A percentile compares a stretch with the other conserved stretches of the same genome.
Evolutionary conservation across 2,888 invertebrate genomes (phyloP).

Genomic region (Caenorhabditis sinica): DNA sequence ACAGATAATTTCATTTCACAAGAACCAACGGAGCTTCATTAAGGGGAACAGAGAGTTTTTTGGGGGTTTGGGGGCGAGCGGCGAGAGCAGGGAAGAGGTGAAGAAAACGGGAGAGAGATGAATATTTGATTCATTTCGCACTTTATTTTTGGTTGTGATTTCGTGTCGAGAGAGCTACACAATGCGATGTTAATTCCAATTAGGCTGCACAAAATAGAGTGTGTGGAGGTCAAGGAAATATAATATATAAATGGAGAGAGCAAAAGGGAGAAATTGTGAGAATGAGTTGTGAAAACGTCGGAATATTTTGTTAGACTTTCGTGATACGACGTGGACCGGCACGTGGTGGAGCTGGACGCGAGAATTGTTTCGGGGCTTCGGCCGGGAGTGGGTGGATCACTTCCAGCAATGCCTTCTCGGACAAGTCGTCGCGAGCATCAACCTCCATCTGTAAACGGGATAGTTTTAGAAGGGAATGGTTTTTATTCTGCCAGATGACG

Average conservation of each 20-base stretch:
- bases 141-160: constrained; percentile 32
- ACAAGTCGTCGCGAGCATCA: constrained; percentile 92
- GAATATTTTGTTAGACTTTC: constrained; percentile 72
- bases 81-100: constrained; percentile 46
- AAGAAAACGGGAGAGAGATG: constrained; percentile 41
- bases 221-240: constrained; percentile 20
- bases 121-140: constrained; percentile 50
- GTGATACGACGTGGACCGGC: constrained; percentile 81
- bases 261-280: constrained; percentile 10
- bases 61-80: constrained; percentile 38
- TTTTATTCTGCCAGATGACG: background rate
- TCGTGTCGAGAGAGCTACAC: constrained; percentile 29
- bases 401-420: constrained; percentile 96
- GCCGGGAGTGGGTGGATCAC: constrained; percentile 87
- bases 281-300: background rate
- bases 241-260: constrained; percentile 9
- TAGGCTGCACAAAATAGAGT: constrained; percentile 34
- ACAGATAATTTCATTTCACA: constrained; percentile 56
- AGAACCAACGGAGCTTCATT: constrained; percentile 48
- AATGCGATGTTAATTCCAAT: constrained; percentile 46
- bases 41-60: too few relatives aligned
- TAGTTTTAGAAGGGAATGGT: too few relatives aligned
- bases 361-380: constrained; percentile 89
- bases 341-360: constrained; percentile 94
- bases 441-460: constrained; percentile 86